These are phyloP conservation scores for Erpobdella octoculata DNA, from an alignment of 2,888 invertebrate genomes.

Conservation along the genomic window DNA sequence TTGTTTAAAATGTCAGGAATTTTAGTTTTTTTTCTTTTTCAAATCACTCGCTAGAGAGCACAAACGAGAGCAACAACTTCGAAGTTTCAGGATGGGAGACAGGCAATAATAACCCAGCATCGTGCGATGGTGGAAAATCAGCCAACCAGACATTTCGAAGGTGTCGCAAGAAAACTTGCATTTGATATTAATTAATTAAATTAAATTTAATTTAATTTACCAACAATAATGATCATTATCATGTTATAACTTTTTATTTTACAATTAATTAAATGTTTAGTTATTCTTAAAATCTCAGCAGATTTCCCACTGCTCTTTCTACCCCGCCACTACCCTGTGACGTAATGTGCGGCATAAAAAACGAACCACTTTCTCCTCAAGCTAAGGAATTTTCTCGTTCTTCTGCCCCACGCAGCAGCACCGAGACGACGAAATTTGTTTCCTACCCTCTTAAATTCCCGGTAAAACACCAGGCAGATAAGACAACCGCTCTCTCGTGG, in stretches of 20 bases:
- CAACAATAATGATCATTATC: background rate
- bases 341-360: background rate
- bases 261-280: background rate
- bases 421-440: too few species aligned
- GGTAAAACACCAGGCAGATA: too few species aligned
- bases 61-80: background rate
- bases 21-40: background rate
- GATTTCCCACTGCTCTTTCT: background rate
- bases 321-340: background rate
- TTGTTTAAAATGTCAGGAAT: background rate
- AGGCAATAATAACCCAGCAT: background rate
- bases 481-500: too few species aligned
- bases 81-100: slow-evolving; percentile 2
- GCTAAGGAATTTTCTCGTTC: background rate
- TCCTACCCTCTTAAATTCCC: too few species aligned
- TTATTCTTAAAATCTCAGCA: too few species aligned
- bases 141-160: too few species aligned
- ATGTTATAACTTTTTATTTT: background rate
- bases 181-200: too few species aligned
- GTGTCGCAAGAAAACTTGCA: too few species aligned
- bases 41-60: background rate
- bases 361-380: background rate
- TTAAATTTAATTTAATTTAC: too few species aligned
- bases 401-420: too few species aligned
- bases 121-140: background rate